Percentiles rank a stretch among this genome's conserved stretches.
Evolutionary conservation across 1,140 invertebrate genomes (phyloP).

Genomic region (Anagrus nilaparvatae): DNA sequence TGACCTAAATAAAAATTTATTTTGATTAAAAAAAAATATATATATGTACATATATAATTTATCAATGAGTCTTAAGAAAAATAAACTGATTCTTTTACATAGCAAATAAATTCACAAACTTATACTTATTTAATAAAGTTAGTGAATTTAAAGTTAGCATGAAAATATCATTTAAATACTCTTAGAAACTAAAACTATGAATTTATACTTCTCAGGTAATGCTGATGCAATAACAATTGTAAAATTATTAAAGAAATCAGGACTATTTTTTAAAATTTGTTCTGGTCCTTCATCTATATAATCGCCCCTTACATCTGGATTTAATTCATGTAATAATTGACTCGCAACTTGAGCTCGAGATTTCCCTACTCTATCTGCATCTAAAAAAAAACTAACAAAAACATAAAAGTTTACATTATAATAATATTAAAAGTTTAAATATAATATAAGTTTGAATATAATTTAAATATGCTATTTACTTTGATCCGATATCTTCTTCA

Average conservation of each 20-base stretch:
- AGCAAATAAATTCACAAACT: not conserved
- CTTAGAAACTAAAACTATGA: too few species aligned
- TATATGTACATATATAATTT: not conserved
- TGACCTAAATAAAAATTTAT: conserved; percentile 42
- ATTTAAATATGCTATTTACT: conserved; percentile 48
- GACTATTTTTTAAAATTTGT: conserved; percentile 72
- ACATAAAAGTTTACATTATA: conserved; percentile 11
- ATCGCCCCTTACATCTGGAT: conserved; percentile 86
- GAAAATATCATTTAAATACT: too few species aligned
- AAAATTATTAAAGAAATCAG: conserved; percentile 83
- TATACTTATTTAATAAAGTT: too few species aligned
- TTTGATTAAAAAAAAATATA: conserved; percentile 8
- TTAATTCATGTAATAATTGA: conserved; percentile 78
- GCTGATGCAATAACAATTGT: conserved; percentile 79
- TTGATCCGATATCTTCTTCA: conserved; percentile 86
- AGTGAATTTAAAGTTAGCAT: too few species aligned
- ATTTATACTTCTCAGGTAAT: conserved; percentile 75
- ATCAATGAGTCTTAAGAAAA: not conserved
- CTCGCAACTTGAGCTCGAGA: conserved; percentile 76
- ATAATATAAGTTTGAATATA: too few species aligned
- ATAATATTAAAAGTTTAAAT: too few species aligned
- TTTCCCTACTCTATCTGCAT: conserved; percentile 65
- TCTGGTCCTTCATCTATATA: conserved; percentile 83
- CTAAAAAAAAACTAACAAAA: conserved; percentile 74
- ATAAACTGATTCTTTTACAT: not conserved